phyloP scores from a whole-genome alignment of 2,888 invertebrate species.

The Chrysodeixis includens region DNA sequence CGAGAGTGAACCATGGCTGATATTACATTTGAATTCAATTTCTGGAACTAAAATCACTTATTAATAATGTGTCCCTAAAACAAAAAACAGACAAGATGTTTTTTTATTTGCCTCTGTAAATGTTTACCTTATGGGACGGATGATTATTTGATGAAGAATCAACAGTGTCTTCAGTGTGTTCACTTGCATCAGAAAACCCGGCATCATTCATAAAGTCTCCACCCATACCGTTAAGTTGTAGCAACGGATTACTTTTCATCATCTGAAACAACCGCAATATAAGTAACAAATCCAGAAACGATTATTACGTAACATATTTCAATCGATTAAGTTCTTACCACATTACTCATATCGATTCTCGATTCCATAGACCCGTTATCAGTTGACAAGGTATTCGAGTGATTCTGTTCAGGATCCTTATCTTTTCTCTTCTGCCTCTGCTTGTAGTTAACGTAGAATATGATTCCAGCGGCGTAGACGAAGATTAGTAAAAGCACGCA shows the following conservation, averaged over 20 bases:
- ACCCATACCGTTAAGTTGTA: slow-evolving; percentile 75
- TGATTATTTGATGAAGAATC: slow-evolving; percentile 76
- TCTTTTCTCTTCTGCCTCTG: slow-evolving; percentile 90
- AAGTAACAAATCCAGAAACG: neutral
- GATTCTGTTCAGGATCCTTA: slow-evolving; percentile 80
- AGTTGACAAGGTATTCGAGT: slow-evolving; percentile 72
- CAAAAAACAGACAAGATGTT: no score
- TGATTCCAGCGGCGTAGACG: slow-evolving; percentile 95
- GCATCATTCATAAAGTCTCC: slow-evolving; percentile 77
- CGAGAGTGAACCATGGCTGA: slow-evolving; percentile 84
- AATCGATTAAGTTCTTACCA: slow-evolving; percentile 66
- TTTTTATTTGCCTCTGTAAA: neutral
- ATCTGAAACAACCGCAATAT: slow-evolving; percentile 67
- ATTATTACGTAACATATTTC: neutral
- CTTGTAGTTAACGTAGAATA: slow-evolving; percentile 93
- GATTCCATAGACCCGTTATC: slow-evolving; percentile 80
- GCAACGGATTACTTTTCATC: slow-evolving; percentile 82
- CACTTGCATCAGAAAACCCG: slow-evolving; percentile 81
- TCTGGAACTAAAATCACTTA: slow-evolving; percentile 76
- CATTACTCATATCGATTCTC: slow-evolving; percentile 82
- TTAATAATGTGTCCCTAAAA: no score
- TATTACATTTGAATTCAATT: slow-evolving; percentile 77
- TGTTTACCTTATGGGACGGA: slow-evolving; percentile 75
- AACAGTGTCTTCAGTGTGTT: slow-evolving; percentile 78
- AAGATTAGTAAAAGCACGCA: slow-evolving; percentile 94